Evolutionary conservation across 2,888 invertebrate genomes (phyloP).

Genomic region (Volucella inflata): DNA sequence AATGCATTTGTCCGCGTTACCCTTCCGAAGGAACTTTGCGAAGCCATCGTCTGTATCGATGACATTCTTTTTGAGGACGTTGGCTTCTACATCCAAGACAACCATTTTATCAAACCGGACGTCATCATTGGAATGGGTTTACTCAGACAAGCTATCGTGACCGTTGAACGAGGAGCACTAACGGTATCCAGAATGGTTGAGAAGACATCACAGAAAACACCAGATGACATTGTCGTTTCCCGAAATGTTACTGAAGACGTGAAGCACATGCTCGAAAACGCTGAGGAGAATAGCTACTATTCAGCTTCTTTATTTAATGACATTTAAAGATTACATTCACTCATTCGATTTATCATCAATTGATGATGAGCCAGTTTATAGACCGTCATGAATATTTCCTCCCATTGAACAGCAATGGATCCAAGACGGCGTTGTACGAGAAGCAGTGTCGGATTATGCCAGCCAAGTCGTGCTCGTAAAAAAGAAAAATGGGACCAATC

Average conservation of each 20-base stretch:
- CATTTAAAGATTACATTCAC: background rate
- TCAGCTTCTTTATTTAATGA: background rate
- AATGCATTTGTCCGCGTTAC: conserved; percentile 19
- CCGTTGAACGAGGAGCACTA: background rate
- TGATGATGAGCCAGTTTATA: too few species aligned
- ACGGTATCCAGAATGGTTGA: too few species aligned
- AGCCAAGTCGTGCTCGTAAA: conserved; percentile 3
- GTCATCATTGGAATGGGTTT: too few species aligned
- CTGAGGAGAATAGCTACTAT: too few species aligned
- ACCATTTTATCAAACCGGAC: too few species aligned
- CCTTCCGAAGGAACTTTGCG: too few species aligned
- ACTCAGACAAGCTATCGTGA: too few species aligned
- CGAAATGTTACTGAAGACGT: background rate
- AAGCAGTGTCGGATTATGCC: background rate
- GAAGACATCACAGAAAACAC: background rate
- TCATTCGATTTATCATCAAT: background rate
- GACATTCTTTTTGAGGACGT: too few species aligned
- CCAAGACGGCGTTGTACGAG: background rate
- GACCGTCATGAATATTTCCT: too few species aligned
- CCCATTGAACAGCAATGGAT: background rate
- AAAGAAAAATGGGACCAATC: background rate
- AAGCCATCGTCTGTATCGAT: too few species aligned
- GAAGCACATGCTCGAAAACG: too few species aligned
- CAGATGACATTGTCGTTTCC: background rate
- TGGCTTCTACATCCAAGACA: too few species aligned